A percentile compares a stretch with the other conserved stretches of the same genome.
phyloP scores from a whole-genome alignment of 2,797 vertebrate genomes.

The Hybognathus amarus region DNA sequence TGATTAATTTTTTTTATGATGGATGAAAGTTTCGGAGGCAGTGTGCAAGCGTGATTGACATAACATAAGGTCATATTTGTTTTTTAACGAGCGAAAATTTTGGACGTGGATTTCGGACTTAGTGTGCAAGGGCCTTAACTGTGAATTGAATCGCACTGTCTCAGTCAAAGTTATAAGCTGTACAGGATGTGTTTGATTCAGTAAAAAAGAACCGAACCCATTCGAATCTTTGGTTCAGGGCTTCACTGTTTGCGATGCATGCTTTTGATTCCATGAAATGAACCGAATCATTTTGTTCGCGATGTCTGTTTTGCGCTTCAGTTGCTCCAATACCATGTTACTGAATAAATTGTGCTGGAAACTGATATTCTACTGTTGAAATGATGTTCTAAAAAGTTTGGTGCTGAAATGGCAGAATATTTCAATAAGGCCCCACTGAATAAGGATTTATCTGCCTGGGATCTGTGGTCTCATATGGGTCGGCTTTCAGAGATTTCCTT shows the following conservation, averaged over 20 bases:
- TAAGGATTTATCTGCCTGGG: conserved; percentile 18
- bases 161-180: not conserved
- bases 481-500: conserved; percentile 49
- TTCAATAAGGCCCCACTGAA: conserved; percentile 3
- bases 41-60: too few relatives aligned
- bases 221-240: not conserved
- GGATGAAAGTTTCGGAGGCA: too few relatives aligned
- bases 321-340: not conserved
- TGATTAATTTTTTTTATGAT: too few relatives aligned
- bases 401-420: not conserved
- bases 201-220: not conserved
- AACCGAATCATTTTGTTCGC: not conserved
- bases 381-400: not conserved
- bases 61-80: too few relatives aligned
- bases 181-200: not conserved
- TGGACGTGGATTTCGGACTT: too few relatives aligned
- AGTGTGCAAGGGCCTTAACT: not conserved
- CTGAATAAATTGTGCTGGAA: not conserved
- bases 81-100: too few relatives aligned
- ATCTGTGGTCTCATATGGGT: conserved; percentile 45
- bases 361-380: not conserved
- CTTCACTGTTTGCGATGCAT: not conserved
- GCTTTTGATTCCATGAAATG: not conserved
- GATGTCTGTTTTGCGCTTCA: not conserved
- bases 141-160: not conserved